Conservation (phyloP, 2,113 vertebrate species). For the Dromas ardeola region DNA sequence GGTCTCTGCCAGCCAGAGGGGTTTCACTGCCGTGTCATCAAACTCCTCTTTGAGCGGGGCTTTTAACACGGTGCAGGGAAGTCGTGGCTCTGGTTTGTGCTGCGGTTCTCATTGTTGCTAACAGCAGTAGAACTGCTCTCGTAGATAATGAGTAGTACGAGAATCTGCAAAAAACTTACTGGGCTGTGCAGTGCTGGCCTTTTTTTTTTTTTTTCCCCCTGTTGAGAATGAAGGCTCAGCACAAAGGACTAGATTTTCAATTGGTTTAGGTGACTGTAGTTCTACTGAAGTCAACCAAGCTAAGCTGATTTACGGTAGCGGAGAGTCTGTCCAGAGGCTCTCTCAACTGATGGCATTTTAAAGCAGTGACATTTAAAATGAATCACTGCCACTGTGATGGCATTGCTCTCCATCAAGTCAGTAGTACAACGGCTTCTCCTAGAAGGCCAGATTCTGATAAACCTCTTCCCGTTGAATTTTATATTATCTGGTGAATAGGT, state of each 20-base stretch:
- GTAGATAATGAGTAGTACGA: neutral
- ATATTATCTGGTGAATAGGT: neutral
- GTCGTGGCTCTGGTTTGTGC: neutral
- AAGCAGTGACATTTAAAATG: slow-evolving; percentile 41
- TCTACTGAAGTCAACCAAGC: neutral
- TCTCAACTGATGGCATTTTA: slow-evolving; percentile 34
- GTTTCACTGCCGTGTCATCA: neutral
- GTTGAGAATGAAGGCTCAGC: neutral
- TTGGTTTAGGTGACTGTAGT: slow-evolving; percentile 5
- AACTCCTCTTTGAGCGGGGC: neutral
- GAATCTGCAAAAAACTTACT: neutral
- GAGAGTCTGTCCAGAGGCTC: neutral
- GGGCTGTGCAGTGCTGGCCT: neutral
- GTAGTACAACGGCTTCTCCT: neutral
- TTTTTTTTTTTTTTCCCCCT: neutral
- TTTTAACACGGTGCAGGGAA: neutral
- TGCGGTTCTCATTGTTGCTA: neutral
- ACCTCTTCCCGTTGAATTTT: neutral
- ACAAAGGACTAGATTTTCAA: neutral
- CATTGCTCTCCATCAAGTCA: neutral
- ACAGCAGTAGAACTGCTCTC: neutral
- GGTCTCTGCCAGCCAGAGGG: neutral
- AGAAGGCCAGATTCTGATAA: slow-evolving; percentile 5
- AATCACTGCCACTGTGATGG: neutral
- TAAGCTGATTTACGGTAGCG: neutral